phyloP scores from a whole-genome alignment of 2,797 vertebrate genomes.

The Amblyopsis hoosieri region DNA sequence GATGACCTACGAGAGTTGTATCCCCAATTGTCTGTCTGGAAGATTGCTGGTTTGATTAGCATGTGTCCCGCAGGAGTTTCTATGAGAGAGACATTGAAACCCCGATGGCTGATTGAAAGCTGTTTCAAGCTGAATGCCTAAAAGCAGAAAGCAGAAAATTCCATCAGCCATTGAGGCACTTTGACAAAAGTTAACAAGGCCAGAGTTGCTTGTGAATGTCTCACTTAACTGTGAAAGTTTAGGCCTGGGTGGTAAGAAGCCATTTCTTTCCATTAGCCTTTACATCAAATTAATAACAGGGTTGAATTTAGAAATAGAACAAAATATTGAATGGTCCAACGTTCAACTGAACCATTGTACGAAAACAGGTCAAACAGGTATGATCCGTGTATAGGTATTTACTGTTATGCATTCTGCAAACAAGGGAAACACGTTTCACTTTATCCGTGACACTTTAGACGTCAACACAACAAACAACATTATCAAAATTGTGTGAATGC shows the following conservation, averaged over 20 bases:
- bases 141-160: background rate
- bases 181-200: slow-evolving; percentile 29
- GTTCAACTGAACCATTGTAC: slow-evolving; percentile 36
- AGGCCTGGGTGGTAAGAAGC: slow-evolving; percentile 53
- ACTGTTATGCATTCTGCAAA: slow-evolving; percentile 33
- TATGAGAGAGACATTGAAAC: background rate
- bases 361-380: slow-evolving; percentile 25
- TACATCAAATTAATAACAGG: slow-evolving; percentile 46
- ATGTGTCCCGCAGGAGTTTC: background rate
- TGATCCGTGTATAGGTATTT: slow-evolving; percentile 32
- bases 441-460: slow-evolving; percentile 10
- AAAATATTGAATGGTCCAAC: slow-evolving; percentile 44
- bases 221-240: slow-evolving; percentile 63
- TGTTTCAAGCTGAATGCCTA: background rate
- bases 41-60: background rate
- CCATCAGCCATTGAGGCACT: too few relatives aligned
- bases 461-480: too few relatives aligned
- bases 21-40: background rate
- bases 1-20: background rate
- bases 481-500: too few relatives aligned
- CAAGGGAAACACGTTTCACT: slow-evolving; percentile 24
- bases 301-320: slow-evolving; percentile 19
- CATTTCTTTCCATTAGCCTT: slow-evolving; percentile 53
- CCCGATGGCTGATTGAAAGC: background rate
- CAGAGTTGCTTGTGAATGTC: slow-evolving; percentile 53